Conservation (phyloP, 37 sponge, comb jelly and placozoan species). For the Agelas oroides region DNA sequence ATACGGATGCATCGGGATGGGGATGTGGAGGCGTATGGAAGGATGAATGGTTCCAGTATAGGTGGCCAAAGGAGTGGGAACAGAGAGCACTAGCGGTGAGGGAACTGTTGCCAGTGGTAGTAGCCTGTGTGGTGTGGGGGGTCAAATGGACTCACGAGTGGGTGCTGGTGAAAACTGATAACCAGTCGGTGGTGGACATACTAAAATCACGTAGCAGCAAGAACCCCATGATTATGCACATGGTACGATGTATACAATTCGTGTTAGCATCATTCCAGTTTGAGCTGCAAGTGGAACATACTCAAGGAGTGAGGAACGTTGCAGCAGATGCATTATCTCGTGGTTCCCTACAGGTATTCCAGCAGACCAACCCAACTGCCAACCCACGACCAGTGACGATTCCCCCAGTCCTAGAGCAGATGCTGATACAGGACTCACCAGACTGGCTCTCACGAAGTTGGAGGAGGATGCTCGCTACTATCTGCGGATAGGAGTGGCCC, state of each 20-base stretch:
- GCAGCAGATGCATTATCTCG: slow-evolving; percentile 49
- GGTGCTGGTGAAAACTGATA: not conserved
- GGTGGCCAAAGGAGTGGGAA: slow-evolving; percentile 1
- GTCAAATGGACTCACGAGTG: not conserved
- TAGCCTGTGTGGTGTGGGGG: slow-evolving; percentile 35
- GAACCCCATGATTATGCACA: slow-evolving; percentile 6
- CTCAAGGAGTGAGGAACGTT: slow-evolving; percentile 12
- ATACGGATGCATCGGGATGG: slow-evolving; percentile 40
- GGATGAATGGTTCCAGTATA: slow-evolving; percentile 14
- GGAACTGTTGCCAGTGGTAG: slow-evolving; percentile 34
- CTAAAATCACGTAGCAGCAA: not conserved
- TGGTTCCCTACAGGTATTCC: slow-evolving; percentile 6
- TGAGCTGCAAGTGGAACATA: slow-evolving; percentile 5
- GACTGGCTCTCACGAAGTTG: slow-evolving; percentile 49
- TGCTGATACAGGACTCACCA: slow-evolving; percentile 27
- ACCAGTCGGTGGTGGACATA: slow-evolving; percentile 9
- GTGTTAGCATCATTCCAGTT: slow-evolving; percentile 27
- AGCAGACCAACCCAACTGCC: not conserved
- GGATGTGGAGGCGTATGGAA: slow-evolving; percentile 21
- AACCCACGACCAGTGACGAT: not conserved
- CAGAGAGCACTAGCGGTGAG: slow-evolving; percentile 10
- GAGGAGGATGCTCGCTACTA: slow-evolving; percentile 27
- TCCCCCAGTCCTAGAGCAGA: not conserved
- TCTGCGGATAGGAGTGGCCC: not conserved
- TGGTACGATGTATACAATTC: slow-evolving; percentile 40